phyloP scores from a whole-genome alignment of 2,888 invertebrate genomes.

The Cataglyphis cursor region DNA sequence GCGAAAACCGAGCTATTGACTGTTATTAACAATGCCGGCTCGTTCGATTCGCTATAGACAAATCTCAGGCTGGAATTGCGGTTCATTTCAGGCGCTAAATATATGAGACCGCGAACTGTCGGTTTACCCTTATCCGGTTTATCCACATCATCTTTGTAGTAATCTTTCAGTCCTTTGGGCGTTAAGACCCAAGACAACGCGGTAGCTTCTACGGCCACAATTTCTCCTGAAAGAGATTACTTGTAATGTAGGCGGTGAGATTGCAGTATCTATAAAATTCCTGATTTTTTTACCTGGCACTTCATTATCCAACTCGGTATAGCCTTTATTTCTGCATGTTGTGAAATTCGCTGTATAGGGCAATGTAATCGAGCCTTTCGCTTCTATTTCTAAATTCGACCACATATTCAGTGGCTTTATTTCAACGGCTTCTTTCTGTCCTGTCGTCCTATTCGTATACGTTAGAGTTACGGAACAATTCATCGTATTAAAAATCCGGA shows the following conservation, averaged over 20 bases:
- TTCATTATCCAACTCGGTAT: not conserved
- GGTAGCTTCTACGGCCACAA: not conserved
- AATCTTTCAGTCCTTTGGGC: not conserved
- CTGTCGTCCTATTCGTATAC: no score
- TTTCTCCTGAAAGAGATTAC: constrained; percentile 42
- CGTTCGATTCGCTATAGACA: not conserved
- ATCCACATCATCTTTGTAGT: constrained; percentile 78
- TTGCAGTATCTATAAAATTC: constrained; percentile 3
- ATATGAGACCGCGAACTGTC: constrained; percentile 83
- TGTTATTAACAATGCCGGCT: not conserved
- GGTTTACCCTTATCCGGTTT: constrained; percentile 84
- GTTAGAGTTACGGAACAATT: constrained; percentile 74
- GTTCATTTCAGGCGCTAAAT: constrained; percentile 59
- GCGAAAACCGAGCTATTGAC: not conserved
- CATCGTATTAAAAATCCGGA: constrained; percentile 90
- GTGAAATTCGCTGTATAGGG: constrained; percentile 64
- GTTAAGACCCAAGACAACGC: constrained; percentile 74
- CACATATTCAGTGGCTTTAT: constrained; percentile 76
- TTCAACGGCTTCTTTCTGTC: constrained; percentile 32
- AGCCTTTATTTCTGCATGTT: constrained; percentile 54
- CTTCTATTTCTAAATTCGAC: constrained; percentile 69
- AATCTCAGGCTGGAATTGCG: constrained; percentile 27
- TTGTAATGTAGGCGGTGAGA: not conserved
- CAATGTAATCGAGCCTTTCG: constrained; percentile 24
- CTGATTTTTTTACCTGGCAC: constrained; percentile 12